phyloP scores from a whole-genome alignment of 2,888 invertebrate genomes.

The Lissocephala sabroskyi region DNA sequence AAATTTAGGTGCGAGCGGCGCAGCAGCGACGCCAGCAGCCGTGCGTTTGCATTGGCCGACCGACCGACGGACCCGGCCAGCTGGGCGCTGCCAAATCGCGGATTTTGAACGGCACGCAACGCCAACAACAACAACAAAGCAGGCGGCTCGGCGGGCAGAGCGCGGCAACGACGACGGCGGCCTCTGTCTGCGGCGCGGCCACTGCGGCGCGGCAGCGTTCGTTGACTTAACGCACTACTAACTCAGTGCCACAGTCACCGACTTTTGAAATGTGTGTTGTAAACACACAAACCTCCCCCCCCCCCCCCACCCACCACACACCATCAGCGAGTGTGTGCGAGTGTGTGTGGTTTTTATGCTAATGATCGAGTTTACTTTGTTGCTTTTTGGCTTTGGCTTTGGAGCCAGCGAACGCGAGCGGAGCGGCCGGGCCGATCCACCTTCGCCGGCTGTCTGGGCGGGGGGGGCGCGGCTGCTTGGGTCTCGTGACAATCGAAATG shows the following conservation, averaged over 20 bases:
- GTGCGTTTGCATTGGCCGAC: constrained; percentile 44
- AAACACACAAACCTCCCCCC: constrained; percentile 37
- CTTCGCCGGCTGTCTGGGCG: no score
- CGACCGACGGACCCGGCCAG: neutral
- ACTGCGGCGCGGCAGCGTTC: constrained; percentile 61
- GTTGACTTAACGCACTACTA: constrained; percentile 71
- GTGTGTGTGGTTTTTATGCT: constrained; percentile 36
- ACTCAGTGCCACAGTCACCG: constrained; percentile 72
- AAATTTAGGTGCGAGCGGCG: no score
- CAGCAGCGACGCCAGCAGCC: constrained; percentile 40
- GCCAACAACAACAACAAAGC: constrained; percentile 16
- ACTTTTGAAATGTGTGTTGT: constrained; percentile 63
- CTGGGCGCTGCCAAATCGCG: neutral
- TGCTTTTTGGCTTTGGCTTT: constrained; percentile 19
- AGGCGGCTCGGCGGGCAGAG: constrained; percentile 13
- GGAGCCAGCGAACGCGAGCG: no score
- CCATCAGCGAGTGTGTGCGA: constrained; percentile 3
- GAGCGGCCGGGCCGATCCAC: no score
- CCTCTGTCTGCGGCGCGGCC: constrained; percentile 21
- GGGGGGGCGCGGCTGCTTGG: no score
- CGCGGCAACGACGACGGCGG: neutral
- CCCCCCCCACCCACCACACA: constrained; percentile 12
- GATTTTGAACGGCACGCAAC: neutral
- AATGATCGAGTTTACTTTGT: constrained; percentile 42
- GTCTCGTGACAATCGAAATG: no score